These are phyloP conservation scores for Etheostoma spectabile DNA, from an alignment of 2,113 vertebrate species.

Conservation along the genomic window DNA sequence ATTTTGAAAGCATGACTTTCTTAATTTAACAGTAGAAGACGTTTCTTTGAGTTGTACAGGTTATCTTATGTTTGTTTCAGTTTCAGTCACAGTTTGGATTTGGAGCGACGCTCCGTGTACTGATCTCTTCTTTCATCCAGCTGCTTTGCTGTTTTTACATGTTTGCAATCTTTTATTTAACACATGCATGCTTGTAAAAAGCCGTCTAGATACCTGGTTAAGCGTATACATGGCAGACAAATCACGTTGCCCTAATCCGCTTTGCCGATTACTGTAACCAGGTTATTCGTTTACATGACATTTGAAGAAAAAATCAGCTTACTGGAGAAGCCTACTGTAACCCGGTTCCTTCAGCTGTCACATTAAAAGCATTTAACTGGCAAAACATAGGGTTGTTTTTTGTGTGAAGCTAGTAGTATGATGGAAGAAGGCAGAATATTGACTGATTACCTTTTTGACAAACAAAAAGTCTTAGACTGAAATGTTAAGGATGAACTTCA, in stretches of 20 bases:
- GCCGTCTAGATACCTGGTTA: neutral
- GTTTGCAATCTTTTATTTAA: neutral
- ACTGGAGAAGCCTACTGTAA: neutral
- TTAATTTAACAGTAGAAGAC: neutral
- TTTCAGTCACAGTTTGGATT: neutral
- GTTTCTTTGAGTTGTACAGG: neutral
- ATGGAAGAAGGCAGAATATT: neutral
- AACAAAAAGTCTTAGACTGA: neutral
- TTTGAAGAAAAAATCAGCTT: neutral
- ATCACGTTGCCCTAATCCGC: constrained; percentile 15
- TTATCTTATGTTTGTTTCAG: neutral
- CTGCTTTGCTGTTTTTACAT: neutral
- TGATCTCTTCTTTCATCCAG: neutral
- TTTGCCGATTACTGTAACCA: neutral
- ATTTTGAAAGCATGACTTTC: neutral
- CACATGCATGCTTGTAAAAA: neutral
- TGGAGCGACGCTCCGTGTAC: neutral
- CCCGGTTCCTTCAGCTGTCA: neutral
- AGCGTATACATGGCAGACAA: neutral
- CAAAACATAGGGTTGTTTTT: neutral
- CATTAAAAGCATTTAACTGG: constrained; percentile 2
- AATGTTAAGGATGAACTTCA: neutral
- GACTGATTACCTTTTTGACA: too few species aligned
- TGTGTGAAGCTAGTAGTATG: neutral
- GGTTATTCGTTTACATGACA: neutral